Evolutionary conservation across 2,113 vertebrate species (phyloP).

Genomic region (Philantomba maxwellii): DNA sequence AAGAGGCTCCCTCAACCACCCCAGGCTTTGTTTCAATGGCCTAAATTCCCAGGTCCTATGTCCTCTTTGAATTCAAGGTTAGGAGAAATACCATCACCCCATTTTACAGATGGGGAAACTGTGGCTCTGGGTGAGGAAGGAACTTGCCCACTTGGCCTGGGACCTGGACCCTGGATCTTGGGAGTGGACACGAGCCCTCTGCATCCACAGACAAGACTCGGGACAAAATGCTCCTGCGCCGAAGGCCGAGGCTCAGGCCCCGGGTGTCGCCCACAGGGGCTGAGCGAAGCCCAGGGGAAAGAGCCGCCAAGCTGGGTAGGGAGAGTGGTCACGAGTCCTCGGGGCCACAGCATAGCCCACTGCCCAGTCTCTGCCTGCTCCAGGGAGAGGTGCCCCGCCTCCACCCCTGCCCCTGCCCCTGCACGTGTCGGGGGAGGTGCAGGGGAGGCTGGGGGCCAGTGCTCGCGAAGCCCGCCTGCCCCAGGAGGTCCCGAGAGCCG

Average conservation of each 20-base stretch:
- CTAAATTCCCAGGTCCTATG: fast-evolving
- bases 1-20: not conserved
- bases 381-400: fast-evolving
- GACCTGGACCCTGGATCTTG: not conserved
- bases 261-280: not conserved
- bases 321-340: fast-evolving
- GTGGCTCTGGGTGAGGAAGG: not conserved
- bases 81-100: fast-evolving
- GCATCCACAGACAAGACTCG: not conserved
- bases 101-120: not conserved
- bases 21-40: fast-evolving
- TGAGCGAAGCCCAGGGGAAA: not conserved
- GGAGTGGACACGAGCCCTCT: not conserved
- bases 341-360: not conserved
- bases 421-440: fast-evolving
- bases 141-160: fast-evolving
- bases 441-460: not conserved
- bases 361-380: not conserved
- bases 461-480: fast-evolving
- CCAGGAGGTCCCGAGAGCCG: not conserved
- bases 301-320: not conserved
- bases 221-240: not conserved
- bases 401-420: fast-evolving
- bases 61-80: not conserved
- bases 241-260: not conserved